Conservation (phyloP, 2,113 vertebrate species). For the Cyanoderma ruficeps region DNA sequence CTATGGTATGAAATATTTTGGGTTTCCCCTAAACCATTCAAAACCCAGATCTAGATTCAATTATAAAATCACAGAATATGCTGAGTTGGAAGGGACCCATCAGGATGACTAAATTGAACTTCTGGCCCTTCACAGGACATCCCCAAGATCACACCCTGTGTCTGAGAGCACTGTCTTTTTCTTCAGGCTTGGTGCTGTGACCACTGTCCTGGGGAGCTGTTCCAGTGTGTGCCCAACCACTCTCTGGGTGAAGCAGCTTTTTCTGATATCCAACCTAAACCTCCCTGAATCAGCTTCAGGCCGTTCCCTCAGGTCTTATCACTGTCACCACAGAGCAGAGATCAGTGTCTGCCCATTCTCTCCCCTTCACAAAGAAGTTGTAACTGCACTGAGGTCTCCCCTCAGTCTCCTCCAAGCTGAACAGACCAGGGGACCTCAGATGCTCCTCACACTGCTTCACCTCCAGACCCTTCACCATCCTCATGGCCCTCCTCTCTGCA, state of each 20-base stretch:
- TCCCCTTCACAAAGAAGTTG: accelerated
- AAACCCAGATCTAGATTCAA: background rate
- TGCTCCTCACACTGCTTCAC: accelerated
- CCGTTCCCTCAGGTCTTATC: background rate
- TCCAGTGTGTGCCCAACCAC: background rate
- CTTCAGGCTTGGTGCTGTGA: background rate
- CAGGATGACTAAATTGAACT: background rate
- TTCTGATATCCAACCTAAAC: accelerated
- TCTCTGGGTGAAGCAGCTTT: background rate
- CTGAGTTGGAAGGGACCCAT: background rate
- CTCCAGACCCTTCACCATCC: background rate
- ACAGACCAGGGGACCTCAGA: background rate
- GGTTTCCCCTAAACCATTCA: background rate
- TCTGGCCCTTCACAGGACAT: background rate
- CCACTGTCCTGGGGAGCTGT: background rate
- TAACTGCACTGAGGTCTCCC: background rate
- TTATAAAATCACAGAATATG: background rate
- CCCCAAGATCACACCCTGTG: background rate
- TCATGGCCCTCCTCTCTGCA: background rate
- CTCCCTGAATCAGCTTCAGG: background rate
- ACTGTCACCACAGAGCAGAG: background rate
- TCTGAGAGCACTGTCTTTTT: background rate
- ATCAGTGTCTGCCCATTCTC: background rate
- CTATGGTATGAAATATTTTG: background rate
- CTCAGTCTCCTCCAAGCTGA: background rate